These are phyloP conservation scores for Pterocles orientalis DNA, from an alignment of 2,113 vertebrate species.

Conservation along the genomic window DNA sequence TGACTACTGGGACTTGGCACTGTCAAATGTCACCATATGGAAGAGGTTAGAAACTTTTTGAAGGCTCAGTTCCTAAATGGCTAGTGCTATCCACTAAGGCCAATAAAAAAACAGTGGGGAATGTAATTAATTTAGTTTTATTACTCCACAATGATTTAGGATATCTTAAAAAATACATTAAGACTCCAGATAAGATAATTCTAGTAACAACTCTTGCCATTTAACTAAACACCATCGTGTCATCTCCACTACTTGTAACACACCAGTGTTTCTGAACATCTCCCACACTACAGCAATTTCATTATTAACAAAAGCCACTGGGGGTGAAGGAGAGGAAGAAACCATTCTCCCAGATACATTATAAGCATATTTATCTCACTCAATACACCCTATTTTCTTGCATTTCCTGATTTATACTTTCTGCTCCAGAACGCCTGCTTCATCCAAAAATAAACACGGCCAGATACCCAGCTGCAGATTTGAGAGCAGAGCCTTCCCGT, in stretches of 20 bases:
- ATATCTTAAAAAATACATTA: background rate
- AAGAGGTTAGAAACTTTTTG: slow-evolving; percentile 55
- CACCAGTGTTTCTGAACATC: background rate
- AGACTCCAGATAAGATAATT: background rate
- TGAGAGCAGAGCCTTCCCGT: slow-evolving; percentile 8
- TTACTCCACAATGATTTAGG: background rate
- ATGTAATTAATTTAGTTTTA: slow-evolving; percentile 53
- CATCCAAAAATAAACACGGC: slow-evolving; percentile 27
- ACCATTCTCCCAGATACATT: background rate
- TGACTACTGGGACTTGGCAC: slow-evolving; percentile 50
- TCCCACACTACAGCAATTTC: background rate
- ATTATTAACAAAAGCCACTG: background rate
- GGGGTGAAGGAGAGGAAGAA: background rate
- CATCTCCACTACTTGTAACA: background rate
- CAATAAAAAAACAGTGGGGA: slow-evolving; percentile 17
- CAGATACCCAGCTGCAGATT: background rate
- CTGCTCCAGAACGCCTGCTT: background rate
- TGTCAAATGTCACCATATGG: slow-evolving; percentile 57
- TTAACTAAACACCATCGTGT: background rate
- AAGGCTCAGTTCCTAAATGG: slow-evolving; percentile 32
- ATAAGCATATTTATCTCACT: background rate
- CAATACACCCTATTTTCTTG: background rate
- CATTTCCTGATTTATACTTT: slow-evolving; percentile 29
- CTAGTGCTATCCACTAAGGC: background rate
- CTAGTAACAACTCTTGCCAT: background rate